Evolutionary conservation across 2,113 vertebrate species (phyloP), one percentile per base, ranked within the genome.

Genomic region (Ariopsis seemanni): DNA sequence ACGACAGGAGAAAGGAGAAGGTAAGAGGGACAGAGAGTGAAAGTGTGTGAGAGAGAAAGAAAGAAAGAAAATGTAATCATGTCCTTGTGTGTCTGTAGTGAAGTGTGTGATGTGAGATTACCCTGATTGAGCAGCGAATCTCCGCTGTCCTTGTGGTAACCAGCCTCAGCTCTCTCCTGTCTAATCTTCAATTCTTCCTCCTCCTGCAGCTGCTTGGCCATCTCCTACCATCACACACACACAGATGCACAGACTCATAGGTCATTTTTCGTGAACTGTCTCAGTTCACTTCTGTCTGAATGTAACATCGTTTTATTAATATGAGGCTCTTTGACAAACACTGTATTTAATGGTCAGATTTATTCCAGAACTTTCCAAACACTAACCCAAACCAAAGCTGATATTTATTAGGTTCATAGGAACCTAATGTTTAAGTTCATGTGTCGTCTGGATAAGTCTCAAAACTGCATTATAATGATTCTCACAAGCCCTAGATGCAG

Each of bases 201-300:
- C 55, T 95, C 93, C 89, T 96, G 96, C 58, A 96, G 86, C 27
- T 30, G 89, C 90, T 95, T 95, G 7, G 95, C 96, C n/a, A 96
- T 93, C 94, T 95, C 95, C 96, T 96, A 91, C 55, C 18, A 48
- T 30, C 48, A 80, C 34, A 57, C 52, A 25, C 72, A 75, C 4
- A 50, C 20, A 22, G 1, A 34, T 30, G 15, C 5, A 69, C 67
- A 74, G 7, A 71, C 7, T 9, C 1, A 72, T 48, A 63, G 22
- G 10, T 63, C 62, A 63, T 9, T 18, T 25, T 63, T 25, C 25
- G 9, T 63, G 22, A 25, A 63, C 60, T 7, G 4, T 22, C 58
- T 9, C 2, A 25, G 42, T 42, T 22, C 20, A 63, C 60, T 25
- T 22, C 62, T 65, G 63, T 14, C 14, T 27, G 65, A 67, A 4